Conservation (phyloP, 2,113 vertebrate genomes). For the Mastomys natalensis region DNA sequence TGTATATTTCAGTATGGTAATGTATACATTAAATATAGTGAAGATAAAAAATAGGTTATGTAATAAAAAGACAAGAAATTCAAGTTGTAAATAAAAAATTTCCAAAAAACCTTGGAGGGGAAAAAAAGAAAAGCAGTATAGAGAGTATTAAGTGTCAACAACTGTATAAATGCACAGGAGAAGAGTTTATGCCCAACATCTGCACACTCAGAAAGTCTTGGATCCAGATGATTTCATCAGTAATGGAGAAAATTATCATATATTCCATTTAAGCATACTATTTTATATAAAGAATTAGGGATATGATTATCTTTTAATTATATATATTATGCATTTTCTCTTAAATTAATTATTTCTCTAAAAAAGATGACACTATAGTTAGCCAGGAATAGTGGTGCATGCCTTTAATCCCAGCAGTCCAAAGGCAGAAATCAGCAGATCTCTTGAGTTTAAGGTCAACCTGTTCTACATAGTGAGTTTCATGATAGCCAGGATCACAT, state of each 20-base stretch:
- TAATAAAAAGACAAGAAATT: not conserved
- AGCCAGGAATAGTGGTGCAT: not conserved
- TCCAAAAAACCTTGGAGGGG: not conserved
- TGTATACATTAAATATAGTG: not conserved
- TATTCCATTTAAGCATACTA: not conserved
- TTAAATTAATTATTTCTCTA: not conserved
- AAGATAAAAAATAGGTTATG: not conserved
- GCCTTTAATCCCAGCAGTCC: not conserved
- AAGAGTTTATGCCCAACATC: not conserved
- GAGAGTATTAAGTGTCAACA: not conserved
- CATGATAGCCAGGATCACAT: not conserved
- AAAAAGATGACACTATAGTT: not conserved
- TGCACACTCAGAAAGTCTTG: not conserved
- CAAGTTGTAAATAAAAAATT: not conserved
- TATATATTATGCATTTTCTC: not conserved
- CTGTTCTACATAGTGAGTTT: not conserved
- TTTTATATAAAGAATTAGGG: not conserved
- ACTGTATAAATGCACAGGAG: not conserved
- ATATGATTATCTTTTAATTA: not conserved
- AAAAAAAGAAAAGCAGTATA: not conserved
- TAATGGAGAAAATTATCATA: not conserved
- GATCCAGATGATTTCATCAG: not conserved
- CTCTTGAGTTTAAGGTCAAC: not conserved
- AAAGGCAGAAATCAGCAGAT: not conserved
- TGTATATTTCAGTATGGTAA: not conserved